Percentiles rank a stretch among this genome's conserved stretches.
These are phyloP conservation scores for Halichoeres trimaculatus DNA, from an alignment of 2,113 vertebrate species.

Conservation along the genomic window DNA sequence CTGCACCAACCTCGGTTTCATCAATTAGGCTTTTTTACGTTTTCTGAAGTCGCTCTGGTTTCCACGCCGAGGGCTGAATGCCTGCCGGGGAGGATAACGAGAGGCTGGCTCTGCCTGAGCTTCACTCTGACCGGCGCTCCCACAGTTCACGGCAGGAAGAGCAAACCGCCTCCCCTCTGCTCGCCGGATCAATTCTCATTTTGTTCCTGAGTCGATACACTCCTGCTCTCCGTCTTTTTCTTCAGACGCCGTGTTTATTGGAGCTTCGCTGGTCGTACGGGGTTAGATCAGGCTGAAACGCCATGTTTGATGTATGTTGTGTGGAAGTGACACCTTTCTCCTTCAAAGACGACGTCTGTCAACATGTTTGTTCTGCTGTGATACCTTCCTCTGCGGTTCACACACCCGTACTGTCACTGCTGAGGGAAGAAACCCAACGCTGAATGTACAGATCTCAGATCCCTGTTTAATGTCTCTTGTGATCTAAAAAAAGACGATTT, in stretches of 20 bases:
- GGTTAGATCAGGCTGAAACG: conserved; percentile 22
- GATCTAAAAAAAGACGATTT: too few relatives aligned
- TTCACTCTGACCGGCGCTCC: conserved; percentile 10
- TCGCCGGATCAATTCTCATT: conserved; percentile 66
- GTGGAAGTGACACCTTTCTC: not conserved
- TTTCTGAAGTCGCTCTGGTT: conserved; percentile 44
- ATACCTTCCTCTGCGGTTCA: conserved; percentile 3
- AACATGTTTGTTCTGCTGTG: not conserved
- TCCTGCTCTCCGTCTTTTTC: conserved; percentile 33
- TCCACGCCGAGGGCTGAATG: not conserved
- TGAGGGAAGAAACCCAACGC: too few relatives aligned
- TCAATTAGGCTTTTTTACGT: conserved; percentile 45
- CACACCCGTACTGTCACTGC: too few relatives aligned
- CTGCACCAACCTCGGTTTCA: conserved; percentile 21
- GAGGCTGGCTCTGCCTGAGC: not conserved
- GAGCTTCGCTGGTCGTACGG: not conserved
- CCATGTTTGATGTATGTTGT: not conserved
- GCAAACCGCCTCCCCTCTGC: conserved; percentile 48
- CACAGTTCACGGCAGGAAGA: conserved; percentile 55
- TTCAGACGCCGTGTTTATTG: conserved; percentile 20
- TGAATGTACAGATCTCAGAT: not conserved
- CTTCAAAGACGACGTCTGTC: too few relatives aligned
- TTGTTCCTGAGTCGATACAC: conserved; percentile 51
- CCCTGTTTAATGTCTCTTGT: too few relatives aligned
- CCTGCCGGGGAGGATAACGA: conserved; percentile 54